Base-by-base conservation (phyloP, 1,140 invertebrate species). In the Calliopsis andreniformis region DNA sequence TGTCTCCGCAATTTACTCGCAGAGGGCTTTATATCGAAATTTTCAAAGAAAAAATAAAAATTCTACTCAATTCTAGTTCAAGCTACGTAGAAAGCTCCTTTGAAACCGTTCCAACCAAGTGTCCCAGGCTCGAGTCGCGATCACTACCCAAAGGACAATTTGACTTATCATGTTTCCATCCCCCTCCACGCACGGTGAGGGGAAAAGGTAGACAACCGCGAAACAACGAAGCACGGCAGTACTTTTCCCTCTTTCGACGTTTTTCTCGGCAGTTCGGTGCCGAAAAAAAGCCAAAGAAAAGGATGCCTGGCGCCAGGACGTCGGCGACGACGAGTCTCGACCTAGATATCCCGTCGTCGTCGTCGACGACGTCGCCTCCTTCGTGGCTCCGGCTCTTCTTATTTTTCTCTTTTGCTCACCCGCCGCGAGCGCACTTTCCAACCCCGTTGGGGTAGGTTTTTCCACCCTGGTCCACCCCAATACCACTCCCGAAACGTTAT, bases 311-410 rank as follows among this genome's bases (percentile, higher is more conserved):
- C 91, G 91, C 89, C 89, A 84, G 84, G 76, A 86, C 86, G 85
- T 76, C 88, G 90, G 89, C 91, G 90, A 89, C 90, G 86, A 87
- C 86, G 86, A 90, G 90, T 91, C 90, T 91, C 89, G 89, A 91
- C 89, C 90, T 86, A 91, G 88, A 91, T 91, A 89, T 85, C 82
- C 80, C 80, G 78, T 84, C 76, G 66, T 80, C 78, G 76, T 68
- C 75, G 82, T 47, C 80, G 80, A 28, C 71, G 80, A 76, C 84
- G 85, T 87, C 82, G 72, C 58, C 78, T 59, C 58, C 84, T 85
- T 64, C 84, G 80, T 77, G 83, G 83, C 85, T 87, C 86, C 85
- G 76, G 71, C 73, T 86, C 83, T 86, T 87, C 87, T 88, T 81
- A 84, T 84, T 90, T 89, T 84, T 89, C 86, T 88, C 87, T 87